Base-by-base conservation (phyloP, 2,113 vertebrate genomes). In the Aythya baeri region DNA sequence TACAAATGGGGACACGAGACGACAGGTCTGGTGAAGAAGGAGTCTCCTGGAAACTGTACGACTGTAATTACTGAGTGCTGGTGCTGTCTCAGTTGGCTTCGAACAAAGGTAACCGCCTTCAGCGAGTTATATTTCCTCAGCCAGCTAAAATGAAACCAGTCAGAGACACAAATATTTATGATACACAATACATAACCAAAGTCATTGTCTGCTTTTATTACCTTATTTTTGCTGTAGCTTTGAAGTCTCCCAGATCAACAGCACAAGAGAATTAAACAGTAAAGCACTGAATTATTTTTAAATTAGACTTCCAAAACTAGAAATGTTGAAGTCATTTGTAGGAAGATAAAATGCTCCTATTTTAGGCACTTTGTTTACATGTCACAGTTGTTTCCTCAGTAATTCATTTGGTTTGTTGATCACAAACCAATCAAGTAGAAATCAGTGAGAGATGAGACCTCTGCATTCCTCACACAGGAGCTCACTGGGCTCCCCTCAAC, bases 1-100 rank as follows among this genome's bases (percentile, higher is more conserved):
- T 98, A 97, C 96, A 98, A 98, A 98, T 97, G 97, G 96, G 97
- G 94, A 98, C 96, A 96, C 18, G 66, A 97, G 96, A 97, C 67
- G 55, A 97, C 96, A 90, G 94, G 96, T 95, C 96, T 98, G 93
- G 93, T 95, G 97, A 97, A 97, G 97, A 92, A 44, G 59, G 97
- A 96, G 89, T 97, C 97, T 96, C 96, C 95, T 97, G 91, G 97
- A 98, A 97, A 97, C 96, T 95, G 96, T 78, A 46, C 91, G 84
- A 94, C 96, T 98, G 95, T 97, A 97, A 98, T 98, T 98, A 98
- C 97, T 96, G 96, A 97, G 96, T 59, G 94, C 94, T 62, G 11
- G 81, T 94, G 96, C 79, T 50, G 94, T 98, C 97, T 98, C 97
- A 36, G 83, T 86, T 97, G 97, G 96, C 95, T 98, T 96, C 76